phyloP scores from a whole-genome alignment of 2,888 invertebrate genomes.

The Eilema griseolum region DNA sequence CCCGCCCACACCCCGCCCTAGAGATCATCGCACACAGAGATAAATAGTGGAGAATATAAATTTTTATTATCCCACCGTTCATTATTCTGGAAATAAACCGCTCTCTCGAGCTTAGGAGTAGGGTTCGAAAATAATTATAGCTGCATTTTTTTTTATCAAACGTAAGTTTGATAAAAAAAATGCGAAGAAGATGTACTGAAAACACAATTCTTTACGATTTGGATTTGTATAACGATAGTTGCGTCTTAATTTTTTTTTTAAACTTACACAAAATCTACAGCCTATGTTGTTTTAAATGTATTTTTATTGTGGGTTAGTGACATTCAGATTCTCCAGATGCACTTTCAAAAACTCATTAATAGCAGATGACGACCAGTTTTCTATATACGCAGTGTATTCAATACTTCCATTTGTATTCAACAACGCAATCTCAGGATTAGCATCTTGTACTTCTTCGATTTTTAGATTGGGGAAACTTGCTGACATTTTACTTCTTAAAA shows the following conservation, averaged over 20 bases:
- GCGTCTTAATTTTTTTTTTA: background rate
- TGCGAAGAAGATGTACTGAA: background rate
- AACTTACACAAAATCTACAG: background rate
- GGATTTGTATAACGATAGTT: background rate
- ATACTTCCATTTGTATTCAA: slow-evolving; percentile 1
- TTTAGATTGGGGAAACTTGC: background rate
- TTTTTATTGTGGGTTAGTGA: background rate
- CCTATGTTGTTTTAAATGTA: too few relatives aligned
- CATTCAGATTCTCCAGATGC: slow-evolving; percentile 9
- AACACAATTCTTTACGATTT: background rate
- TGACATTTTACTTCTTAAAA: background rate
- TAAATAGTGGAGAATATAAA: slow-evolving; percentile 81
- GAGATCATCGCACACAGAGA: slow-evolving; percentile 78
- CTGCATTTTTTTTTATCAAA: slow-evolving; percentile 63
- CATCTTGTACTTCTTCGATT: background rate
- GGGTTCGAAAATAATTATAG: slow-evolving; percentile 47
- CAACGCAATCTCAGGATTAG: slow-evolving; percentile 5
- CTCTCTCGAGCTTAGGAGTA: slow-evolving; percentile 69
- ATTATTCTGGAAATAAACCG: slow-evolving; percentile 78
- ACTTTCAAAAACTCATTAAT: slow-evolving; percentile 1
- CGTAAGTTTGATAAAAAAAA: slow-evolving; percentile 41
- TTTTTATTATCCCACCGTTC: slow-evolving; percentile 82
- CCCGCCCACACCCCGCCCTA: slow-evolving; percentile 76
- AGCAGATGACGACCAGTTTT: background rate
- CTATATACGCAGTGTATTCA: background rate